Conservation (phyloP, 2,113 vertebrate species). For the Stegastes partitus region DNA sequence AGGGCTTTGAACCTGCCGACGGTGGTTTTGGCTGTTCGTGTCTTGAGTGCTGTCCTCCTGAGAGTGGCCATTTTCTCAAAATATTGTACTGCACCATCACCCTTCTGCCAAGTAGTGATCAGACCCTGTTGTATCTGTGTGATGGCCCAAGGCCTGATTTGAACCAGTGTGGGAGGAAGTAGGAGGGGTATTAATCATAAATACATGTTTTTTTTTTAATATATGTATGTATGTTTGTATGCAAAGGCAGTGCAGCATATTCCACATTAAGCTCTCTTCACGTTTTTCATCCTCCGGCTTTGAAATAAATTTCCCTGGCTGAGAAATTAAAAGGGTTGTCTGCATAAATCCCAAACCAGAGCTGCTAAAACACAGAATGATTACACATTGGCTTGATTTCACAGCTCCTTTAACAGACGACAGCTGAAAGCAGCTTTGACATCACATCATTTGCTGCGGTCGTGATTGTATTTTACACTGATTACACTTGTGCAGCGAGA, state of each 20-base stretch:
- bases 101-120: neutral
- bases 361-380: conserved; percentile 40
- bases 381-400: conserved; percentile 56
- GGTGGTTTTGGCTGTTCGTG: conserved; percentile 4
- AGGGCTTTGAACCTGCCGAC: conserved; percentile 6
- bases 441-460: conserved; percentile 36
- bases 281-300: conserved; percentile 7
- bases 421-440: conserved; percentile 45
- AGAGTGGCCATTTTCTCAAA: conserved; percentile 22
- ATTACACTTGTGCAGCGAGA: conserved; percentile 40
- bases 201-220: conserved; percentile 10
- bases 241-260: neutral
- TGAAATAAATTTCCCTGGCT: conserved; percentile 22
- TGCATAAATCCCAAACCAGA: conserved; percentile 6
- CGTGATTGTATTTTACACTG: conserved; percentile 50
- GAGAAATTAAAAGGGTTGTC: conserved; percentile 24
- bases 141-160: conserved; percentile 15
- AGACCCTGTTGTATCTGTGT: neutral
- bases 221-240: neutral
- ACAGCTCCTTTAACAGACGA: conserved; percentile 54
- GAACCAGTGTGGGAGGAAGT: neutral
- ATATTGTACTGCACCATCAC: conserved; percentile 20
- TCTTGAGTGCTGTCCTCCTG: neutral
- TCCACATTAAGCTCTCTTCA: neutral
- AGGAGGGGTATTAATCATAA: neutral